A percentile compares a stretch with the other conserved stretches of the same genome.
Evolutionary conservation across 2,888 invertebrate species (phyloP).

Genomic region (Chrysotoxum bicinctum): DNA sequence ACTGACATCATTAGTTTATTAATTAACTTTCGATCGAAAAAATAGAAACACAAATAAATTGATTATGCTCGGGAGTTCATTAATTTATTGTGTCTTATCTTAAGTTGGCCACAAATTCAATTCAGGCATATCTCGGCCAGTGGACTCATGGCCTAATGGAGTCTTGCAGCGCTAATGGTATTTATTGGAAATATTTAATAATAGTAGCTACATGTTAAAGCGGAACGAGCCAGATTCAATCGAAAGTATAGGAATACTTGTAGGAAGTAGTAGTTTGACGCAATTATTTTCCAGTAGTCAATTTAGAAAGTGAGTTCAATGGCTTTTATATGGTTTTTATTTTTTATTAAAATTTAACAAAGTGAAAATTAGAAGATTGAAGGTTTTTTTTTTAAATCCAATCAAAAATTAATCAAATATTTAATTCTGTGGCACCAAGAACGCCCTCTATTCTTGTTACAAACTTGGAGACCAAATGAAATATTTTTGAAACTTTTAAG

Average conservation of each 20-base stretch:
- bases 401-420: no score
- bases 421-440: no score
- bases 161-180: slow-evolving; percentile 52
- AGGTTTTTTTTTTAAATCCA: no score
- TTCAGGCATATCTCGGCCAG: slow-evolving; percentile 7
- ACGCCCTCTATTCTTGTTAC: no score
- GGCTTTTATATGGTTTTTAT: no score
- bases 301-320: slow-evolving; percentile 25
- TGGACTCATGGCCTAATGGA: not conserved
- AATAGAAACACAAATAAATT: slow-evolving; percentile 32
- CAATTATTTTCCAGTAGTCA: slow-evolving; percentile 31
- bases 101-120: slow-evolving; percentile 35
- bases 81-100: slow-evolving; percentile 50
- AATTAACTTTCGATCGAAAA: slow-evolving; percentile 44
- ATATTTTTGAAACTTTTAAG: no score
- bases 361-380: no score
- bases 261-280: slow-evolving; percentile 31
- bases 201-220: slow-evolving; percentile 32
- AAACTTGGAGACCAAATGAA: no score
- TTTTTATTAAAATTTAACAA: no score
- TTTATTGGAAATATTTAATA: not conserved
- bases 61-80: slow-evolving; percentile 52
- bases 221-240: slow-evolving; percentile 37
- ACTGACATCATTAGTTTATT: slow-evolving; percentile 47
- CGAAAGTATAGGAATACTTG: slow-evolving; percentile 17